phyloP scores from a whole-genome alignment of 2,113 vertebrate genomes.

The Piprites chloris region DNA sequence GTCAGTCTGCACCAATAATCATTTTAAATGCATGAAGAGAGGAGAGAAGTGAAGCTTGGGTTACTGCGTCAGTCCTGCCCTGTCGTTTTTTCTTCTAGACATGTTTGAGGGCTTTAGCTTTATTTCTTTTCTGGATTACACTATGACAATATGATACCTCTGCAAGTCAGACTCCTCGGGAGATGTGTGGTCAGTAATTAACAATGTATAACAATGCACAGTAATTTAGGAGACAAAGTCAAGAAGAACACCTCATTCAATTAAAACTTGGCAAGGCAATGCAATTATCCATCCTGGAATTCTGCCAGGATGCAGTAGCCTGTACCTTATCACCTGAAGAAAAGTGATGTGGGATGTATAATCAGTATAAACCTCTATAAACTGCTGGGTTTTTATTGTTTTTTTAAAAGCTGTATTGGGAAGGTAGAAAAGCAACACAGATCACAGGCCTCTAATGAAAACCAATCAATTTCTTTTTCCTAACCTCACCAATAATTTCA shows the following conservation, averaged over 20 bases:
- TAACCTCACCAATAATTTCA: not conserved
- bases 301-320: constrained; percentile 1
- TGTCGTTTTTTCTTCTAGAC: not conserved
- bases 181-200: constrained; percentile 26
- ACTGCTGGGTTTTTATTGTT: not conserved
- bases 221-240: constrained; percentile 35
- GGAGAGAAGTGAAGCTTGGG: not conserved
- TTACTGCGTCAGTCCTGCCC: not conserved
- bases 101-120: not conserved
- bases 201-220: not conserved
- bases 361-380: not conserved
- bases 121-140: not conserved
- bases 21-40: not conserved
- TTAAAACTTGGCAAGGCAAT: constrained; percentile 47
- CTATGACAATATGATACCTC: not conserved
- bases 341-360: not conserved
- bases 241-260: constrained; percentile 20
- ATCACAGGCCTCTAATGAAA: not conserved
- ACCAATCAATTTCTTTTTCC: not conserved
- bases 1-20: not conserved
- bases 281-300: constrained; percentile 20
- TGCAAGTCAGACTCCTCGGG: not conserved
- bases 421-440: not conserved
- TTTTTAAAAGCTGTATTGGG: not conserved
- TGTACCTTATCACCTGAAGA: constrained; percentile 6